Percentiles rank a stretch among this genome's conserved stretches.
These are phyloP conservation scores for Prunella fulvescens DNA, from an alignment of 2,113 vertebrate species.

Conservation along the genomic window DNA sequence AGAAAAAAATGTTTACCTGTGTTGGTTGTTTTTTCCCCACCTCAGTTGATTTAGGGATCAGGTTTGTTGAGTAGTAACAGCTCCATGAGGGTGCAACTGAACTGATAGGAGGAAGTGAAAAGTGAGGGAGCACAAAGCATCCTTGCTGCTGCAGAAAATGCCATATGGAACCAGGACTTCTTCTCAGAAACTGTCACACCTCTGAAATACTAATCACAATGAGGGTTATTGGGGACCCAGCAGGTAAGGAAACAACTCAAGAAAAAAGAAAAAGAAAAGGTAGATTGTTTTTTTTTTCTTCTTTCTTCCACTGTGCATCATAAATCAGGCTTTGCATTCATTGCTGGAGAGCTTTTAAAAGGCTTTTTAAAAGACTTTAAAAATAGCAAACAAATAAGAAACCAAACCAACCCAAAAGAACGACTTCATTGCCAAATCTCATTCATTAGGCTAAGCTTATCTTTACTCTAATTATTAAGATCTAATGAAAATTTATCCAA, in stretches of 20 bases:
- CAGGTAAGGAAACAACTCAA: not conserved
- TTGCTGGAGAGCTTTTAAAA: not conserved
- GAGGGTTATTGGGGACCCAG: not conserved
- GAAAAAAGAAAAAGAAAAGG: not conserved
- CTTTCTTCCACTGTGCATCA: not conserved
- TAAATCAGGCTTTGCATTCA: not conserved
- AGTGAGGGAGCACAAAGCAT: not conserved
- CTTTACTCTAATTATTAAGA: not conserved
- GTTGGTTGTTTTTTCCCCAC: not conserved
- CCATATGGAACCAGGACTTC: not conserved
- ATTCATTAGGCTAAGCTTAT: not conserved
- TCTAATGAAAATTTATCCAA: not conserved
- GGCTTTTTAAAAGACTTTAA: not conserved
- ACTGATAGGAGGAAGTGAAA: not conserved
- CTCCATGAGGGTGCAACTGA: not conserved
- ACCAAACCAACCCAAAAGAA: not conserved
- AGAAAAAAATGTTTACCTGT: not conserved
- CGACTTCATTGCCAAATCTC: not conserved
- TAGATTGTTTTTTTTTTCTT: not conserved
- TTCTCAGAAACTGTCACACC: not conserved
- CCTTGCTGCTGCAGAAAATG: not conserved
- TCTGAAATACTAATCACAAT: not conserved
- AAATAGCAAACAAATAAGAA: not conserved
- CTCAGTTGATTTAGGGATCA: not conserved
- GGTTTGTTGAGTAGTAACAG: not conserved